phyloP scores from a whole-genome alignment of 2,797 vertebrate genomes.

The Galago senegalensis region DNA sequence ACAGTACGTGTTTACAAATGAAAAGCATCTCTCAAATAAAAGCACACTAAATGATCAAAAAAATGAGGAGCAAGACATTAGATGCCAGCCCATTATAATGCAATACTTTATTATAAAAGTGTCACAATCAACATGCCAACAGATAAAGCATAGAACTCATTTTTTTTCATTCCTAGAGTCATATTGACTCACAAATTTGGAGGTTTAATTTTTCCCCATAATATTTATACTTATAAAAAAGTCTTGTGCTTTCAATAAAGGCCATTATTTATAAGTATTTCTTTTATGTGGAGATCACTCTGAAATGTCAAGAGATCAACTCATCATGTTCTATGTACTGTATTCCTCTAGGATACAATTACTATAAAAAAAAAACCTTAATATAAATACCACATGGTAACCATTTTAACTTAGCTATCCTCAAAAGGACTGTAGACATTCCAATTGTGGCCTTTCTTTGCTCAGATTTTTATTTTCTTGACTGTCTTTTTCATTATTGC shows the following conservation, averaged over 20 bases:
- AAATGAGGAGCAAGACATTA: not conserved
- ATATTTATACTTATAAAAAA: constrained; percentile 51
- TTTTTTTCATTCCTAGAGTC: constrained; percentile 42
- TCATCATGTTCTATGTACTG: not conserved
- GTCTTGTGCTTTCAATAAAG: constrained; percentile 22
- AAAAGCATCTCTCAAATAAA: constrained; percentile 26
- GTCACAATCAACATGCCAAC: constrained; percentile 19
- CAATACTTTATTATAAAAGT: constrained; percentile 37
- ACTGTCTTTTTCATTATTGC: constrained; percentile 12
- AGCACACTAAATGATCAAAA: constrained; percentile 26
- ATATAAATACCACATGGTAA: constrained; percentile 26
- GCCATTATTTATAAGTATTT: not conserved
- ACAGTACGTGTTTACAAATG: not conserved
- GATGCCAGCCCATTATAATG: not conserved
- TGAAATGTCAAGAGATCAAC: constrained; percentile 37
- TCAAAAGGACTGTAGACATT: not conserved
- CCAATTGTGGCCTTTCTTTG: not conserved
- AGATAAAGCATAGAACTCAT: not conserved
- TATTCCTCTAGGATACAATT: constrained; percentile 33
- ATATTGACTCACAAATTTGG: not conserved
- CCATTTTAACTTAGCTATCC: constrained; percentile 46
- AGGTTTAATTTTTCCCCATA: not conserved
- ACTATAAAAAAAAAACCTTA: not conserved
- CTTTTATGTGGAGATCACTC: constrained; percentile 36
- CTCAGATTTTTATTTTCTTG: constrained; percentile 30